phyloP scores from a whole-genome alignment of 92 coral and sea anemone species.

The Chrysogorgia sp. region DNA sequence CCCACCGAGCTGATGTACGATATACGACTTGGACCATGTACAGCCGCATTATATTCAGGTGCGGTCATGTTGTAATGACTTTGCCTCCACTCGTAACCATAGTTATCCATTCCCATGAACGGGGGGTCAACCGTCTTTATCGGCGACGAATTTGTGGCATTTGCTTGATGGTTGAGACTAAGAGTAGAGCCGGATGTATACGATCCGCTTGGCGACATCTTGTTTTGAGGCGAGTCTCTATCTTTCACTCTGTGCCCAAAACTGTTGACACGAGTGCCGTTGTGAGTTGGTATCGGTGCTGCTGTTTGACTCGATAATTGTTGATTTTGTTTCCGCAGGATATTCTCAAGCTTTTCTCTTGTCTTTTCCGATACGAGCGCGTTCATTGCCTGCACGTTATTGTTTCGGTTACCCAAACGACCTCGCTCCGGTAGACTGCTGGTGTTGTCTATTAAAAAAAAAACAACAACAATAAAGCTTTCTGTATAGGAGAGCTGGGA shows the following conservation, averaged over 20 bases:
- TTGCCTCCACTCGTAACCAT: conserved; percentile 42
- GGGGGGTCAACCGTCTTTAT: conserved; percentile 32
- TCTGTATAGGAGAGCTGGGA: no score
- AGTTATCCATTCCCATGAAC: conserved; percentile 39
- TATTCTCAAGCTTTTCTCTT: conserved; percentile 20
- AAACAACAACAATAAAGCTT: neutral
- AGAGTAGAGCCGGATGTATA: conserved; percentile 38
- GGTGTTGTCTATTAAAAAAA: conserved; percentile 12
- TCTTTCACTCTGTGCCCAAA: neutral
- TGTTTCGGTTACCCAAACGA: conserved; percentile 25
- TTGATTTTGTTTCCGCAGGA: neutral
- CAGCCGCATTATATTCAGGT: conserved; percentile 30
- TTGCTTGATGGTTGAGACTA: conserved; percentile 33
- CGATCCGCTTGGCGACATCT: conserved; percentile 28
- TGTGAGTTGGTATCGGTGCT: conserved; percentile 4
- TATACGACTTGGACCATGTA: conserved; percentile 19
- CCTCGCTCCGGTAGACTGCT: conserved; percentile 34
- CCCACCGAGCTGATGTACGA: conserved; percentile 23
- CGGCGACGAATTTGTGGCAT: neutral
- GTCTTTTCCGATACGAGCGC: conserved; percentile 27
- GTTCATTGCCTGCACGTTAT: conserved; percentile 4
- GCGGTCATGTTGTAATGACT: conserved; percentile 31
- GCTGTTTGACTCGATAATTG: conserved; percentile 2
- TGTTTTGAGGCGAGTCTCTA: conserved; percentile 26
- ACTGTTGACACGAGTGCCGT: neutral